Evolutionary conservation across 1,140 invertebrate genomes (phyloP), one percentile per base, ranked within the genome.

Genomic region (Hormaphis cornu): DNA sequence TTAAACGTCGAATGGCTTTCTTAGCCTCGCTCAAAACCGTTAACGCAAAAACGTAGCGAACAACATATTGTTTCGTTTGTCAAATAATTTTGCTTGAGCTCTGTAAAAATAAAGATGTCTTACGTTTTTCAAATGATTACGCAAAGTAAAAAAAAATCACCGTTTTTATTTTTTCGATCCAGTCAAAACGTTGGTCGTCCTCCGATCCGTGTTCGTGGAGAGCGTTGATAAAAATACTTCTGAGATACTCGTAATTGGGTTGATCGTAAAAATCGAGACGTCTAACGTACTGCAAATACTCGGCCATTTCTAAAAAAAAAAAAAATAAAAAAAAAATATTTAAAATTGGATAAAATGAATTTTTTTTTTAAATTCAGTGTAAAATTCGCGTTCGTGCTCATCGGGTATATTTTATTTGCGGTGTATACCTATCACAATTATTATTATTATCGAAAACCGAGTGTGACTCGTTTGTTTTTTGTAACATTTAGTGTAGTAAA

Each of bases 201-300:
- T 89, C 85, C 80, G 89, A 97, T 71, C 91, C 90, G 81, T 91
- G 89, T 76, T 89, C 86, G 75, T 95, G 90, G 81, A 95, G 95
- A 75, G 97, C 85, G 81, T 93, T 92, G 79, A 88, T 88, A 82
- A 98, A 98, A 77, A 97, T 84, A 80, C 92, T 91, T 75, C 94
- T 85, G 76, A 97, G 85, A 83, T 98, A 97, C 80, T 97, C 95
- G 82, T 99, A 99, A 81, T 99, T 95, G 24, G 97, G 97, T 71
- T 94, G 97, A 83, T 99, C 97, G 82, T 98, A 99, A 83, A 99
- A 99, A 81, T 98, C 95, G 76, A 99, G 83, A 79, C 93, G 86
- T 75, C 97, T 85, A 66, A 98, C 95, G 82, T 98, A 98, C 73
- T 93, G 86, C 73, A 99, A 84, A 81, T 99, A 99, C 76, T 91